Percentiles rank a stretch among this genome's conserved stretches.
Conservation (phyloP, 2,797 vertebrate species). For the Acanthurus tractus region DNA sequence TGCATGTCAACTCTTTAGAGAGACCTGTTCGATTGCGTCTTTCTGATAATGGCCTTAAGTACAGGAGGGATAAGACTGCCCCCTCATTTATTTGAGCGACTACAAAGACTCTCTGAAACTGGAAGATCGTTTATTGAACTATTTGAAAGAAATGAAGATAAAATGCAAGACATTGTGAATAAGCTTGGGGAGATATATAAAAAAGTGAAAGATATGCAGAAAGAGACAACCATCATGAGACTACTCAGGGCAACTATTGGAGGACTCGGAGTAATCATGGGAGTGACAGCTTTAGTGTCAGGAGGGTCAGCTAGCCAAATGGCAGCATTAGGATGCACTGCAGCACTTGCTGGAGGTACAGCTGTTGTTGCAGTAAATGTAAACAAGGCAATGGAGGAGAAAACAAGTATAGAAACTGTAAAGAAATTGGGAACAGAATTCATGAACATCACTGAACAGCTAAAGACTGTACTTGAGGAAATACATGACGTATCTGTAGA, state of each 20-base stretch:
- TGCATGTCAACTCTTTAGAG: too few relatives aligned
- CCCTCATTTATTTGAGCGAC: not conserved
- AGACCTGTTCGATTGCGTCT: not conserved
- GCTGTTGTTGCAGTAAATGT: not conserved
- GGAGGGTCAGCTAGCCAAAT: not conserved
- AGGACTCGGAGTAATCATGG: not conserved
- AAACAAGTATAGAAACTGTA: fast-evolving
- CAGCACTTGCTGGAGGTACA: not conserved
- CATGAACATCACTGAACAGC: not conserved
- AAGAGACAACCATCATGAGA: fast-evolving
- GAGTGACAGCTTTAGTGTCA: fast-evolving
- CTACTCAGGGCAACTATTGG: fast-evolving
- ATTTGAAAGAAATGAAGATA: not conserved
- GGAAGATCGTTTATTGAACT: fast-evolving
- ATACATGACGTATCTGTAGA: not conserved
- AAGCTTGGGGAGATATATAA: not conserved
- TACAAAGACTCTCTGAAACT: not conserved
- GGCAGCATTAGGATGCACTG: fast-evolving
- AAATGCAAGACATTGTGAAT: not conserved
- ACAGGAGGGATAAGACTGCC: not conserved
- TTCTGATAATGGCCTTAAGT: not conserved
- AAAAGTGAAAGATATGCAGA: not conserved
- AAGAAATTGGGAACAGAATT: slow-evolving; percentile 5
- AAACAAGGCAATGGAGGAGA: fast-evolving
- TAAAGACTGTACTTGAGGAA: not conserved